Evolutionary conservation across 1,140 invertebrate genomes (phyloP).

Genomic region (Zaprionus taronus): DNA sequence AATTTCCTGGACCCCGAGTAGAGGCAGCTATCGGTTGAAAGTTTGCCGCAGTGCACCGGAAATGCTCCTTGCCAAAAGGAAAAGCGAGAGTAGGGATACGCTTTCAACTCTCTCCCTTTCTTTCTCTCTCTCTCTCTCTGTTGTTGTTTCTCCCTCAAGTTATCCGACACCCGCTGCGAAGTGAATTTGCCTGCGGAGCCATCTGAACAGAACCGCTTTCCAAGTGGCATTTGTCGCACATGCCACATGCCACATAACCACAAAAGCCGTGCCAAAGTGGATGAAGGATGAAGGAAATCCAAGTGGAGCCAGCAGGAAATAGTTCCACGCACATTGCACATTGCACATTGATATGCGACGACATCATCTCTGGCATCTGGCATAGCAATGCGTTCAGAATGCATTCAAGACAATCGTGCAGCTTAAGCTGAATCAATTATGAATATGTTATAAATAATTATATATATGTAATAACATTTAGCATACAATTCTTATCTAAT

Average conservation of each 20-base stretch:
- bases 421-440: no score
- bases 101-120: not conserved
- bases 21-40: slow-evolving; percentile 6
- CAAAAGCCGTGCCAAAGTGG: not conserved
- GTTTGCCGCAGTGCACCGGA: slow-evolving; percentile 34
- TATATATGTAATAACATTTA: no score
- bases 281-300: not conserved
- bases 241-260: not conserved
- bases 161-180: not conserved
- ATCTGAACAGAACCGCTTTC: not conserved
- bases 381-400: not conserved
- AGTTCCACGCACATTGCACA: not conserved
- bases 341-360: not conserved
- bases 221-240: slow-evolving; percentile 1
- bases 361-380: not conserved
- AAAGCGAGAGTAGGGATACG: not conserved
- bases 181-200: slow-evolving; percentile 2
- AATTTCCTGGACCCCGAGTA: slow-evolving; percentile 55
- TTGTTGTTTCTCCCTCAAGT: not conserved
- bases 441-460: no score
- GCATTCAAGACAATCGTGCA: no score
- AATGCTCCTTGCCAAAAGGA: slow-evolving; percentile 44
- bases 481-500: no score
- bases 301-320: not conserved
- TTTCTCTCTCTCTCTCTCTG: no score